Base-by-base conservation (phyloP, 2,888 invertebrate species). In the Philopedon plagiatum region DNA sequence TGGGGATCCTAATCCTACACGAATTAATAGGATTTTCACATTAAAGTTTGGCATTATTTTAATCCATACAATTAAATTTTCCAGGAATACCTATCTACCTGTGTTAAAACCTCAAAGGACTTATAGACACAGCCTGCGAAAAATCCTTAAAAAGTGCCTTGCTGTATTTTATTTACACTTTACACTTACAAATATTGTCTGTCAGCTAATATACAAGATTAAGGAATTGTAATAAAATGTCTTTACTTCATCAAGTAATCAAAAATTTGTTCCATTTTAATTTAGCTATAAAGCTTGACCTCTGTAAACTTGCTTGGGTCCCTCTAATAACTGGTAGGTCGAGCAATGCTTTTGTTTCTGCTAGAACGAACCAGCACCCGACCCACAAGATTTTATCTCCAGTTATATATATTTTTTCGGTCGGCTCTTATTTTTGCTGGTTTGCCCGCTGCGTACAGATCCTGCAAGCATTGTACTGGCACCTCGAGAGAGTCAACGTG, bases 361-460 rank as follows among this genome's bases (percentile, higher is more conserved):
- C 81, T 79, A 82, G 81, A 80, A 81, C 78, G 76, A 81, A 80
- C 82, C 82, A 81, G 81, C 83, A 82, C 84, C 84, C 83, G 82
- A 82, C 84, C 84, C 83, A 83, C 83, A 81, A 84, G 85, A 85
- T 86, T 85, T 85, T 85, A 85, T 85, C 85, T 83, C 78, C 83
- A 82, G 82, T 82, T 83, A 83, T 83, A 83, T 83, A 82, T 84
- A 73, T 84, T 84, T 84, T 84, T 83, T 85, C 79, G 83, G 83
- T 83, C 84, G 84, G 83, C 84, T 84, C 84, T 85, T 83, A 85
- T 85, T 85, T 85, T 85, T 85, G 85, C 85, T 84, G 84, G 85
- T 85, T 85, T 78, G 83, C 84, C 83, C 83, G 84, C 83, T 85
- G 83, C 84, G 84, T 84, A 83, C 83, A 83, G 82, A 83, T 82